Conservation (phyloP, 2,113 vertebrate genomes). For the Planiliza haematocheilus region DNA sequence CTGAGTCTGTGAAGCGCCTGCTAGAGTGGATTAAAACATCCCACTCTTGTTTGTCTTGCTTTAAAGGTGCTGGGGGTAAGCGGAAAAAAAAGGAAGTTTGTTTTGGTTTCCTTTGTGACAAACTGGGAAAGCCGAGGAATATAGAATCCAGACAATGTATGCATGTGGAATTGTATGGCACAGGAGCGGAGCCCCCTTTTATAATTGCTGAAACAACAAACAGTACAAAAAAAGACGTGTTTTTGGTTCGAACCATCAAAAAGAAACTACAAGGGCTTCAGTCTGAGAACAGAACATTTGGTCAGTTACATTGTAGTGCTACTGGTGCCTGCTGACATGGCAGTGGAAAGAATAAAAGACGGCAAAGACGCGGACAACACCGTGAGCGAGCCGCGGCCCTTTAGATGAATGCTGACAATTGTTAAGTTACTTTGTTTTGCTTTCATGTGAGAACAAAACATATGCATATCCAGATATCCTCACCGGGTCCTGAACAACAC, state of each 20-base stretch:
- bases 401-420: conserved; percentile 24
- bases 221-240: conserved; percentile 51
- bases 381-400: conserved; percentile 19
- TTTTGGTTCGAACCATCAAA: conserved; percentile 69
- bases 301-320: conserved; percentile 48
- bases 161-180: conserved; percentile 67
- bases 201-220: conserved; percentile 66
- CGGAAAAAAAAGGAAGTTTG: conserved; percentile 56
- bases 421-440: conserved; percentile 27
- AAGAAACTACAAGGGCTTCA: conserved; percentile 51
- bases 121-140: conserved; percentile 69
- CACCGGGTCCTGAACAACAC: conserved; percentile 20
- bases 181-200: conserved; percentile 41
- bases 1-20: conserved; percentile 80
- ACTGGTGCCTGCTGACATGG: conserved; percentile 49
- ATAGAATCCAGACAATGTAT: conserved; percentile 68
- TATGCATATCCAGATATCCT: conserved; percentile 37
- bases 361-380: conserved; percentile 11
- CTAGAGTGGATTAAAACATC: conserved; percentile 76
- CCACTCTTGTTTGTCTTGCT: conserved; percentile 80
- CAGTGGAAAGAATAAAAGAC: conserved; percentile 49
- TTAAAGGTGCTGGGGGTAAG: conserved; percentile 51
- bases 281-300: conserved; percentile 48
- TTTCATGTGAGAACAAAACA: conserved; percentile 17
- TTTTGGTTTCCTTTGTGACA: conserved; percentile 76